Percentiles rank a stretch among this genome's conserved stretches.
Conservation (phyloP, 2,797 vertebrate species). For the Meriones psammophilus region DNA sequence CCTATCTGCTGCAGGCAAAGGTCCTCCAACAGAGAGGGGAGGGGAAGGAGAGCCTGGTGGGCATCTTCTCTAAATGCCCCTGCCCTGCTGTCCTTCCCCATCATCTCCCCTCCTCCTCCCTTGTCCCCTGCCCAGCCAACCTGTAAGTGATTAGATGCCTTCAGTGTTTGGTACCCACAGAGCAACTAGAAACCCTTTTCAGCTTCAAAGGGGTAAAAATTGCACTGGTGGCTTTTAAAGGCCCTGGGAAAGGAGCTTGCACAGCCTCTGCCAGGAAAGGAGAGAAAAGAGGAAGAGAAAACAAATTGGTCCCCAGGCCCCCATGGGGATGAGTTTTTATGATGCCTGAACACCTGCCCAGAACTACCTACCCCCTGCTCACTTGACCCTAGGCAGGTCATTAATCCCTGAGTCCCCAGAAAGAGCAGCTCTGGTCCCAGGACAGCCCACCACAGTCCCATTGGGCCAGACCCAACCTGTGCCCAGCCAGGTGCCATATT, state of each 20-base stretch:
- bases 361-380: background rate
- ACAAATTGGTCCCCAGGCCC: background rate
- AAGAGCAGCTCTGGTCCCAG: background rate
- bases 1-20: background rate
- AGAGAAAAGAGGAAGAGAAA: background rate
- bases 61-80: background rate
- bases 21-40: background rate
- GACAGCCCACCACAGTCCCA: background rate
- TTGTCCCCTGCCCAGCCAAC: fast-evolving
- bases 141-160: background rate
- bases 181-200: background rate
- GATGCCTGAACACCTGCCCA: fast-evolving
- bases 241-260: background rate
- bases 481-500: background rate
- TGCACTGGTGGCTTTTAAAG: slow-evolving; percentile 57
- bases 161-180: background rate
- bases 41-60: background rate
- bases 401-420: background rate
- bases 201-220: slow-evolving; percentile 43
- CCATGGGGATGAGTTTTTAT: background rate
- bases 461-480: background rate
- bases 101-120: background rate
- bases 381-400: no score
- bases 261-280: background rate
- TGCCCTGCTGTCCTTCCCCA: background rate